Conservation (phyloP, 2,113 vertebrate species). For the Andinoacara biseriatus region DNA sequence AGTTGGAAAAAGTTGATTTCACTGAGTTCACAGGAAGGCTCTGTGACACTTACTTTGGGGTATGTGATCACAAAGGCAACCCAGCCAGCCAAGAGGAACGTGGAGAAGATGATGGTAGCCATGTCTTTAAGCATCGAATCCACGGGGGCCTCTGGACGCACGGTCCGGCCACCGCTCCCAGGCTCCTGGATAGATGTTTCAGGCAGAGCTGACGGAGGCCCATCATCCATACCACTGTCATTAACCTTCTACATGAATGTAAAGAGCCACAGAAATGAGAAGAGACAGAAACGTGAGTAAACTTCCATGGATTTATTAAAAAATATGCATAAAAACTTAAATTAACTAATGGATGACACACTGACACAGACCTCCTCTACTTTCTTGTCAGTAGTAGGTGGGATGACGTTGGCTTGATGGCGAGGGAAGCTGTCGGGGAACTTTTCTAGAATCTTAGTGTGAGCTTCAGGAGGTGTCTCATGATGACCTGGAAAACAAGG, state of each 20-base stretch:
- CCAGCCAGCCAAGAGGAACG: slow-evolving; percentile 95
- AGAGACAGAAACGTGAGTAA: not conserved
- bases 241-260: slow-evolving; percentile 82
- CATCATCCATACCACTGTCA: slow-evolving; percentile 84
- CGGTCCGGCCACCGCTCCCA: slow-evolving; percentile 42
- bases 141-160: slow-evolving; percentile 85
- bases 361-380: slow-evolving; percentile 79
- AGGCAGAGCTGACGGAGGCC: slow-evolving; percentile 67
- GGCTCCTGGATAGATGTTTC: slow-evolving; percentile 86
- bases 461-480: slow-evolving; percentile 92
- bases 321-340: not conserved
- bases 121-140: slow-evolving; percentile 96
- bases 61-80: slow-evolving; percentile 97
- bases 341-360: not conserved
- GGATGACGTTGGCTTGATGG: slow-evolving; percentile 89
- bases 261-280: not conserved
- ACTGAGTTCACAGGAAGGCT: not conserved
- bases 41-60: slow-evolving; percentile 84
- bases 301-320: not conserved
- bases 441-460: slow-evolving; percentile 91
- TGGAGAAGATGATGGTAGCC: slow-evolving; percentile 95
- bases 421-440: slow-evolving; percentile 92
- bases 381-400: slow-evolving; percentile 86
- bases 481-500: slow-evolving; percentile 87
- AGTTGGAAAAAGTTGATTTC: too few relatives aligned